phyloP scores from a whole-genome alignment of 2,888 invertebrate species.

The Tiliacea aurago region DNA sequence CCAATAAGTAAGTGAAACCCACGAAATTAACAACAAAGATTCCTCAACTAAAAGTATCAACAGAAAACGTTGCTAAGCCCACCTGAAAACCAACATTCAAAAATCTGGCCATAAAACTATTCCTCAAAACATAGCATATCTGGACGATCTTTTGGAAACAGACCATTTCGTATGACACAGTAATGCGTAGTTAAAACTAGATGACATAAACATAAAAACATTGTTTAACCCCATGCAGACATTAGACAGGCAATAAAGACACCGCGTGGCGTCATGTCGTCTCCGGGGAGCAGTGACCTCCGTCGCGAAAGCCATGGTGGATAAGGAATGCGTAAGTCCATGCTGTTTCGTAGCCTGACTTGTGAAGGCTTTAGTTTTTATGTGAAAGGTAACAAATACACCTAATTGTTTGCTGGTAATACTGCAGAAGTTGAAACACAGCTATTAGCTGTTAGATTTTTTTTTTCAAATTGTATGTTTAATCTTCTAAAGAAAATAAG shows the following conservation, averaged over 20 bases:
- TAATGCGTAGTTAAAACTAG: conserved; percentile 40
- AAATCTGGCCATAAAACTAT: conserved; percentile 38
- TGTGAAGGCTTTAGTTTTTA: conserved; percentile 31
- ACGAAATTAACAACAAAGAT: conserved; percentile 18
- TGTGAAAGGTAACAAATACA: conserved; percentile 15
- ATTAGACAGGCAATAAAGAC: conserved; percentile 67
- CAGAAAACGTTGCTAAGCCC: neutral
- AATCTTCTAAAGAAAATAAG: conserved; percentile 29
- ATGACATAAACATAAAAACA: conserved; percentile 54
- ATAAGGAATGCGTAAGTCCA: conserved; percentile 63
- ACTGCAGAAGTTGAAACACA: conserved; percentile 14
- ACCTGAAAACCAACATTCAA: conserved; percentile 8
- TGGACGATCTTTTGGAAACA: conserved; percentile 35
- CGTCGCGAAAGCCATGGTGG: conserved; percentile 72
- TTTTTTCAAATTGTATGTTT: conserved; percentile 26
- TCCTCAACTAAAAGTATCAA: neutral
- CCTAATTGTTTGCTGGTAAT: neutral
- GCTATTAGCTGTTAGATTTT: neutral
- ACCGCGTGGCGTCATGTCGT: conserved; percentile 76
- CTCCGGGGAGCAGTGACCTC: conserved; percentile 82
- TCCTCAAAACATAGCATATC: conserved; percentile 33
- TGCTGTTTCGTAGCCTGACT: conserved; percentile 29
- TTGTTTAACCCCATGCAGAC: conserved; percentile 65
- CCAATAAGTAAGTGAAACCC: neutral
- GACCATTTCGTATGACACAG: conserved; percentile 35